Base-by-base conservation (phyloP, 2,888 invertebrate species). In the Ochropleura leucogaster region DNA sequence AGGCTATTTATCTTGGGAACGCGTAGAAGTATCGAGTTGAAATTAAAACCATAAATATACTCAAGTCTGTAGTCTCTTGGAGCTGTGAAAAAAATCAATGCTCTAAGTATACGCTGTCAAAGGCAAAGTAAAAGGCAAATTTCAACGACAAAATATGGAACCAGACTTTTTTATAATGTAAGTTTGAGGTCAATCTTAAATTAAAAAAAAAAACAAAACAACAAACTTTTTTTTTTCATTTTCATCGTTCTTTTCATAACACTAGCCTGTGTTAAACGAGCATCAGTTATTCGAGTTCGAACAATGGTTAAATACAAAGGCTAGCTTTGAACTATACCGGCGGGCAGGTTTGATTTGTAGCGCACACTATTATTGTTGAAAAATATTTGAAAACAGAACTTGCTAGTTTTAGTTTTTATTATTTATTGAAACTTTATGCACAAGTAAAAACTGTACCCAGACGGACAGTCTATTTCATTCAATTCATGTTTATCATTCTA, bases 281-380 rank as follows among this genome's bases (percentile, higher is more conserved):
- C 59, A 63, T 60, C 18, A 16, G 76, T 60, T 76, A 59, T 70
- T 77, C 47, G 59, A 20, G n/a, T 44, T 71, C 18, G 62, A 7
- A 77, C 72, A 77, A 53, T 57, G 47, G 51, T 51, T 57, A 16
- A 51, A 64, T 44, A 72, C 72, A 81, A 80, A 81, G 44, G 72
- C 55, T 57, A 65, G 57, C 60, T 69, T 70, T 66, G 60, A 47
- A 59, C 42, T 51, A 47, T 42, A 51, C 18, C n/a, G 14, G 14
- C 1, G 1, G 6, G 4, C 16, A 4, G 9, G n/a, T 74, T 68
- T 79, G 63, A 78, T 79, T 78, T 63, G 67, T 64, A 64, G 42
- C 10, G 47, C 6, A 40, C 20, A 64, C 42, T 59, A 64, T 44
- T 64, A 40, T 59, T 64, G 53, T 67, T 44, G 46, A 49, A 63